These are phyloP conservation scores for Calycopis cecrops DNA, from an alignment of 1,140 invertebrate genomes.

Conservation along the genomic window DNA sequence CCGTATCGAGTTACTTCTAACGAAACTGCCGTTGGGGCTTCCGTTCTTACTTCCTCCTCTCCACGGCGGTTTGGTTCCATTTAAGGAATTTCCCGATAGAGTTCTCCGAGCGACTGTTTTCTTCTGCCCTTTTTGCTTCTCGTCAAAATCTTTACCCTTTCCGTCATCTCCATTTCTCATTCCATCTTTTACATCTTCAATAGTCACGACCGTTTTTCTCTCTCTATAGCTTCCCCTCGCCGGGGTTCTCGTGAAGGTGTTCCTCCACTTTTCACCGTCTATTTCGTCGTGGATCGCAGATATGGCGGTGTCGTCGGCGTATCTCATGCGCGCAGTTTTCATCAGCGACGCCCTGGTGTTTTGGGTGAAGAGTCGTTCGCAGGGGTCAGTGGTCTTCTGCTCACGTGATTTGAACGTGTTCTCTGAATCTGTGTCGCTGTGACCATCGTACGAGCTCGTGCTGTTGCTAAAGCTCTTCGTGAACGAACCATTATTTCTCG, in stretches of 20 bases:
- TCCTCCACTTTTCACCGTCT: conserved; percentile 59
- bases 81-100: conserved; percentile 37
- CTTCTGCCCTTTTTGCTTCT: conserved; percentile 45
- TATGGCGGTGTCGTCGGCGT: conserved; percentile 61
- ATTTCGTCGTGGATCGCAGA: conserved; percentile 52
- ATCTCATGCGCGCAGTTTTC: conserved; percentile 76
- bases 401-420: conserved; percentile 52
- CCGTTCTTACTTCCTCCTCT: conserved; percentile 66
- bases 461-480: conserved; percentile 72
- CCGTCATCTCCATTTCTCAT: conserved; percentile 50
- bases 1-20: conserved; percentile 55
- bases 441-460: conserved; percentile 75
- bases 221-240: conserved; percentile 70
- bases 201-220: conserved; percentile 61
- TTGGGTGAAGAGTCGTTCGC: conserved; percentile 71
- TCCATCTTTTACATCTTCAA: conserved; percentile 65
- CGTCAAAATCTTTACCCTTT: conserved; percentile 42
- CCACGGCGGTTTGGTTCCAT: conserved; percentile 71
- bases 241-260: conserved; percentile 52
- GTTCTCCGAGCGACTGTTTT: conserved; percentile 49
- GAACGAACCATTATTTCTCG: conserved; percentile 47
- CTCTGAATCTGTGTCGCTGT: conserved; percentile 76
- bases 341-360: conserved; percentile 76
- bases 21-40: conserved; percentile 47
- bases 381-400: conserved; percentile 44